These are phyloP conservation scores for Scrobipalpa atriplicella DNA, from an alignment of 2,888 invertebrate species.

Conservation along the genomic window DNA sequence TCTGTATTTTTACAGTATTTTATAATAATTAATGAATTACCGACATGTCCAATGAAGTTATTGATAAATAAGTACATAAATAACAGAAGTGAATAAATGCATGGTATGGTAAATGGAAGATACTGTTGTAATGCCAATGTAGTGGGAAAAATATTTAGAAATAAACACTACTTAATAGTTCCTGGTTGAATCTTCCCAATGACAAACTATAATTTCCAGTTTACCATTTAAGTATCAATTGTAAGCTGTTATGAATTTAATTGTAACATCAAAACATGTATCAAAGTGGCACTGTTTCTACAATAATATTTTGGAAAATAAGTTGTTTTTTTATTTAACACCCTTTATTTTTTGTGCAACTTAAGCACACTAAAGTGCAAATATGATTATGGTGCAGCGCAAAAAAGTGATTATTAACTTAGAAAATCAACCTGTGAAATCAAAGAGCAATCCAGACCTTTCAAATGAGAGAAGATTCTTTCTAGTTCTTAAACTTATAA, in stretches of 20 bases:
- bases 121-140: conserved; percentile 9
- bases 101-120: conserved; percentile 12
- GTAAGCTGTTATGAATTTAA: conserved; percentile 16
- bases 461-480: too few species aligned
- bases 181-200: conserved; percentile 18
- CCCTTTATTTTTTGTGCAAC: background rate
- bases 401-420: too few species aligned
- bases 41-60: background rate
- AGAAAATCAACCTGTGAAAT: too few species aligned
- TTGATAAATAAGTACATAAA: conserved; percentile 19
- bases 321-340: conserved; percentile 1
- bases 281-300: conserved; percentile 28
- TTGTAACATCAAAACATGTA: conserved; percentile 25
- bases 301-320: conserved; percentile 25
- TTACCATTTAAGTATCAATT: conserved; percentile 13
- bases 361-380: background rate
- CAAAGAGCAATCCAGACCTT: too few species aligned
- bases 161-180: conserved; percentile 15
- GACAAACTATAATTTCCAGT: conserved; percentile 20
- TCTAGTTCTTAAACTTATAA: too few species aligned
- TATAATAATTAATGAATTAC: background rate
- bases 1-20: conserved; percentile 21
- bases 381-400: too few species aligned
- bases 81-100: conserved; percentile 3
- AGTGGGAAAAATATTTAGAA: conserved; percentile 6